Evolutionary conservation across 1,140 invertebrate species (phyloP).

Genomic region (Spodoptera frugiperda): DNA sequence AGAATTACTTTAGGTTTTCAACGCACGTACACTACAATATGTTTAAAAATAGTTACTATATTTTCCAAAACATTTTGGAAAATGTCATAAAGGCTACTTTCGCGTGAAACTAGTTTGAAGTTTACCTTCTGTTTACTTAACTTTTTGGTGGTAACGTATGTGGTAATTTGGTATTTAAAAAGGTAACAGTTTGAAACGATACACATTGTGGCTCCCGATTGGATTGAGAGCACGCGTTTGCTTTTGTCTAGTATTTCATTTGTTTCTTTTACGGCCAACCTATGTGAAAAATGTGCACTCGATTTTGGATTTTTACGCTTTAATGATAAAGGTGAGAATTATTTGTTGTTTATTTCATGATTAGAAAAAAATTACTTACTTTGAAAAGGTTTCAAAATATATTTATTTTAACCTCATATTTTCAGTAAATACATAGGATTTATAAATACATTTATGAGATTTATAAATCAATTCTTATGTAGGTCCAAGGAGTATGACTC

Average conservation of each 20-base stretch:
- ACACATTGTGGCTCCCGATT: conserved; percentile 27
- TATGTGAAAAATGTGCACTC: conserved; percentile 31
- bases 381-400: background rate
- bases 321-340: conserved; percentile 29
- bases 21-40: background rate
- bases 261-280: background rate
- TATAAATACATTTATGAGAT: no score
- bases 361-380: background rate
- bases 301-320: conserved; percentile 19
- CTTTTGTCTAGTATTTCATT: conserved; percentile 10
- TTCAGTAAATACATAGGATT: no score
- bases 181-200: conserved; percentile 18
- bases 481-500: no score
- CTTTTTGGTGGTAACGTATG: background rate
- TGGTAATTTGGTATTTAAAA: conserved; percentile 47
- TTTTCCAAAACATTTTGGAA: no score
- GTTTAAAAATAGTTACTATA: no score
- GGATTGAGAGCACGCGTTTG: conserved; percentile 28
- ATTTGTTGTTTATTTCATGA: background rate
- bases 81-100: background rate
- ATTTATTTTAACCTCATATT: no score
- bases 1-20: background rate
- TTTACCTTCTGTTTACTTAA: background rate
- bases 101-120: no score
- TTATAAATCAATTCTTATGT: no score